Evolutionary conservation across 2,113 vertebrate genomes (phyloP), one percentile per base, ranked within the genome.

Genomic region (Parotia lawesii): DNA sequence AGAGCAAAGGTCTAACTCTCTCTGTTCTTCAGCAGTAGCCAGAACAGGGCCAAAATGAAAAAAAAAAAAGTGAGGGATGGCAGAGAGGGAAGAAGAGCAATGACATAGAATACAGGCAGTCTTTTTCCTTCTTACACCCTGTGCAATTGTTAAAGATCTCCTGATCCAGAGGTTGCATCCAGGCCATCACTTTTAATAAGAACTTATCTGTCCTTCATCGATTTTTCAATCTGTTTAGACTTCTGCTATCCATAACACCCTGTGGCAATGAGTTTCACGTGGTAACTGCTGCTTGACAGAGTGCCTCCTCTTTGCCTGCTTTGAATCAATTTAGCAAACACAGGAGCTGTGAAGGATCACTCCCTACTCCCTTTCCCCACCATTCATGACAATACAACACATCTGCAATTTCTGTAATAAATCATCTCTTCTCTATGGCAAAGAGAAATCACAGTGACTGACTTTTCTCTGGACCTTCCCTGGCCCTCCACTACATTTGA

Each of bases 161-260:
- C 85, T 77, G 51, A 93, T 94, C 54, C 42, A 33, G 71, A 91
- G 71, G 82, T 58, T 95, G 88, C 60, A 83, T 44, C 85, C 85
- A 92, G 82, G 83, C 75, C 86, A 95, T 92, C 90, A 93, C 60
- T 93, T 95, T 83, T 96, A 94, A 88, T 95, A 90, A 88, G 85
- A 90, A 91, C 69, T 90, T 94, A 90, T 86, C 94, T 88, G 48
- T 93, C 79, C 64, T 94, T 65, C 90, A 94, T 93, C 4, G 27
- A 93, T 95, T 96, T 95, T 96, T 90, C 92, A 91, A 92, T 95
- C 94, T 87, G 64, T 88, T 96, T 88, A 95, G 92, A 80, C 79
- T 94, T 96, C 79, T 93, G 72, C 90, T 93, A 95, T 92, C 85
- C 83, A n/a, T 94, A 94, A 90, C 56, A 73, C 67, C 79, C 85